Conservation (phyloP, 2,113 vertebrate species). For the Rhombomys opimus region DNA sequence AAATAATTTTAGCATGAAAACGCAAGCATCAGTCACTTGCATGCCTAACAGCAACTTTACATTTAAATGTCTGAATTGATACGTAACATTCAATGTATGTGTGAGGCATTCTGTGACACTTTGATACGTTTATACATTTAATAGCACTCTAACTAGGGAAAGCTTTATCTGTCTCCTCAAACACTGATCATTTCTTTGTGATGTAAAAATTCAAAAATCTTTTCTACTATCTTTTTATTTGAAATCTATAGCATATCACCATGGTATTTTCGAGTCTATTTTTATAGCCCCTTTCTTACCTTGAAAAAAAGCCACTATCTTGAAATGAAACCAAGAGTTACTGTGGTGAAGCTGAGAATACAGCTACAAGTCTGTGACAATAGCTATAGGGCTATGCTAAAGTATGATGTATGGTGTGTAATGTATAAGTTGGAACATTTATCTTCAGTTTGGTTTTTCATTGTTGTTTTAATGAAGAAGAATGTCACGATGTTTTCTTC, state of each 20-base stretch:
- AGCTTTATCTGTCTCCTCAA: not conserved
- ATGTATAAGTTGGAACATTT: conserved; percentile 64
- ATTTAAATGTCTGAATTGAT: not conserved
- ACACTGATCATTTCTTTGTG: not conserved
- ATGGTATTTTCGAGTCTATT: conserved; percentile 27
- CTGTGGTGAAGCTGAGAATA: conserved; percentile 72
- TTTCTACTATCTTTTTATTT: not conserved
- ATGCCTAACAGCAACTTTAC: conserved; percentile 25
- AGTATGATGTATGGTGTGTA: not conserved
- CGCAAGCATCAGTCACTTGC: not conserved
- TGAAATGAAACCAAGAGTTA: conserved; percentile 67
- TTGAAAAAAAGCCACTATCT: conserved; percentile 68
- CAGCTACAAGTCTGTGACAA: conserved; percentile 31
- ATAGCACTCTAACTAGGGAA: not conserved
- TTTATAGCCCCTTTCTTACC: conserved; percentile 50
- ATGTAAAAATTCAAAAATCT: not conserved
- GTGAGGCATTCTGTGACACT: not conserved
- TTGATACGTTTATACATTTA: not conserved
- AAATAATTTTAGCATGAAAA: conserved; percentile 46
- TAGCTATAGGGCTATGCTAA: conserved; percentile 67
- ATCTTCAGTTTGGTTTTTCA: not conserved
- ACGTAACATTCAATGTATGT: not conserved
- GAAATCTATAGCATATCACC: not conserved
- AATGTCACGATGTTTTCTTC: conserved; percentile 27
- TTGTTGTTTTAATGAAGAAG: not conserved